A percentile compares a stretch with the other conserved stretches of the same genome.
phyloP scores from a whole-genome alignment of 1,140 invertebrate genomes.

The Forficula auricularia region DNA sequence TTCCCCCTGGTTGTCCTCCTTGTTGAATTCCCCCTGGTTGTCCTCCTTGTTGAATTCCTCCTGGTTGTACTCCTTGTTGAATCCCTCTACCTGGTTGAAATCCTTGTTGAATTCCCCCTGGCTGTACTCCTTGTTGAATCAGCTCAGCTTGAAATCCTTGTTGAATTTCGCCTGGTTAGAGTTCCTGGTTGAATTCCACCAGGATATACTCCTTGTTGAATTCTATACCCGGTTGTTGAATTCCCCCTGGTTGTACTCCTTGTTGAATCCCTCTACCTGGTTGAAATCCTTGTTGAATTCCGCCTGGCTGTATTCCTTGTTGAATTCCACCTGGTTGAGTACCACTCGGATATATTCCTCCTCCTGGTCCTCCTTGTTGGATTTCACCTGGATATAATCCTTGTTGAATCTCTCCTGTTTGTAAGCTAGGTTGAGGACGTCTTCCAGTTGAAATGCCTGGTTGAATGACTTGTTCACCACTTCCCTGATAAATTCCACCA shows the following conservation, averaged over 20 bases:
- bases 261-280: conserved; percentile 7
- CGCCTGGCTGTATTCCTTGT: conserved; percentile 7
- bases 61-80: no score
- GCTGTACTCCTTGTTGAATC: conserved; percentile 1
- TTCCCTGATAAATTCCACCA: conserved; percentile 9
- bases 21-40: conserved; percentile 7
- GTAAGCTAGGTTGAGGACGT: conserved; percentile 7
- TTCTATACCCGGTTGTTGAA: no score
- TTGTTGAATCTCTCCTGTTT: conserved; percentile 7
- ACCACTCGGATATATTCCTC: conserved; percentile 9
- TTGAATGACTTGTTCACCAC: background rate
- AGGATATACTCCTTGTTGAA: background rate
- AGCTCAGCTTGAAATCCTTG: background rate
- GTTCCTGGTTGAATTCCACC: background rate
- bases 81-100: conserved; percentile 1
- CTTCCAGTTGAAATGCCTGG: conserved; percentile 8
- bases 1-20: background rate
- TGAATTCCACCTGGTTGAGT: conserved; percentile 7
- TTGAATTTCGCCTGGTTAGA: background rate
- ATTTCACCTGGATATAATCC: conserved; percentile 6
- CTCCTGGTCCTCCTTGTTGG: conserved; percentile 5
- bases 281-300: conserved; percentile 3
- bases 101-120: background rate
- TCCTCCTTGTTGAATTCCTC: conserved; percentile 2
- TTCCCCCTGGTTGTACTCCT: background rate